phyloP scores from a whole-genome alignment of 2,888 invertebrate species.

The Uloborus plumipes region DNA sequence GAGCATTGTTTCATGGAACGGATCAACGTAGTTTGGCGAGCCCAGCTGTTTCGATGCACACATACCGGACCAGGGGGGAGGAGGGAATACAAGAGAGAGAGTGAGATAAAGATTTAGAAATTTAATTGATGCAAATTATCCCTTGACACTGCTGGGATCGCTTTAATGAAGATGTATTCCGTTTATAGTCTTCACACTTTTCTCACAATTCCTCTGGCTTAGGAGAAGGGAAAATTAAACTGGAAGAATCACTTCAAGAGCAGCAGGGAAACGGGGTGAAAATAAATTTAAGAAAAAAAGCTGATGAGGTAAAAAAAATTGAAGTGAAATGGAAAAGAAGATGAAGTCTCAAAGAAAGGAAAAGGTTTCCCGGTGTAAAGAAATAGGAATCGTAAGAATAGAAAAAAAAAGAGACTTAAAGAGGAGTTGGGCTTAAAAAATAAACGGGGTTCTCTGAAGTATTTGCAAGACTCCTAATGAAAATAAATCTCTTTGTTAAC shows the following conservation, averaged over 20 bases:
- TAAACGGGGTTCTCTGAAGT: constrained; percentile 43
- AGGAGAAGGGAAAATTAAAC: constrained; percentile 35
- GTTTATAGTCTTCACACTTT: constrained; percentile 1
- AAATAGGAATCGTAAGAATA: constrained; percentile 44
- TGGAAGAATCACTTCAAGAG: background rate
- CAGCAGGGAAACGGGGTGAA: background rate
- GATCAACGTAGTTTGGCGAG: no score
- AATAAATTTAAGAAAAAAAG: no score
- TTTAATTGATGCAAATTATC: constrained; percentile 28
- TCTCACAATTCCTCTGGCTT: constrained; percentile 42
- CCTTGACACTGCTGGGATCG: background rate
- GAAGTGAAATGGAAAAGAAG: constrained; percentile 17
- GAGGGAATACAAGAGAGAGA: no score
- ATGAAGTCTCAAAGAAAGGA: constrained; percentile 29
- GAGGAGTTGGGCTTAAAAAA: constrained; percentile 11
- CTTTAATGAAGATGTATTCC: constrained; percentile 14
- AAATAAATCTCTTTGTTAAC: constrained; percentile 65
- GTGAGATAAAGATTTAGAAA: constrained; percentile 6
- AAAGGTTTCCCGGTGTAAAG: constrained; percentile 14
- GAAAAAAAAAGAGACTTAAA: constrained; percentile 33
- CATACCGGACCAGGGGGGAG: no score
- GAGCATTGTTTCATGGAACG: no score
- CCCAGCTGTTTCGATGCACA: no score
- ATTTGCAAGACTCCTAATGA: constrained; percentile 55
- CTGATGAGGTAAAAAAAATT: background rate